Percentiles rank a stretch among this genome's conserved stretches.
phyloP scores from a whole-genome alignment of 2,113 vertebrate species.

The Mobula birostris region DNA sequence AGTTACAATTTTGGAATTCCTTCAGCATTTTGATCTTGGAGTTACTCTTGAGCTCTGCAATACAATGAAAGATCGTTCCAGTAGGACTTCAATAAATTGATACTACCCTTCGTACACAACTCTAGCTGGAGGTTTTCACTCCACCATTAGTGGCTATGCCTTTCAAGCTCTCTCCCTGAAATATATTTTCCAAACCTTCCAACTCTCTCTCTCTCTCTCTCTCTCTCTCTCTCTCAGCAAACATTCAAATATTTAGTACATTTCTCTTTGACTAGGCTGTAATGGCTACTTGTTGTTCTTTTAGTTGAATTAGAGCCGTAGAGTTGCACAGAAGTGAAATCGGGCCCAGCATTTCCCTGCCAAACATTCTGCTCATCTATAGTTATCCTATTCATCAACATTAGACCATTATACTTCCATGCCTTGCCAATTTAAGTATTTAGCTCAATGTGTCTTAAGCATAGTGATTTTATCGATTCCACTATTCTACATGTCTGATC shows the following conservation, averaged over 20 bases:
- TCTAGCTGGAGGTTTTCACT: not conserved
- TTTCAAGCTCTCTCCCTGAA: not conserved
- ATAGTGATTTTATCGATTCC: too few relatives aligned
- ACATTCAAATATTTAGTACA: not conserved
- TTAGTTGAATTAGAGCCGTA: too few relatives aligned
- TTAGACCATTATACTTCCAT: too few relatives aligned
- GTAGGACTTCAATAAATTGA: not conserved
- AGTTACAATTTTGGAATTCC: not conserved
- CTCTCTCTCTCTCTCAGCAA: not conserved
- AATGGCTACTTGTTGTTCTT: too few relatives aligned
- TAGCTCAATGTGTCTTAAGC: too few relatives aligned
- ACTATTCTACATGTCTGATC: too few relatives aligned
- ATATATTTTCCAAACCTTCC: not conserved
- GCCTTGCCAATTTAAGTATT: too few relatives aligned
- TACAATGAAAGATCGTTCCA: not conserved
- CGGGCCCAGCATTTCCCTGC: too few relatives aligned
- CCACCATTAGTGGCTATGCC: not conserved
- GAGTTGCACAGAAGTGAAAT: too few relatives aligned
- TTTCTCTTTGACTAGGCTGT: not conserved
- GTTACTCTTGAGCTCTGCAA: not conserved
- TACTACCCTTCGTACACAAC: too few relatives aligned
- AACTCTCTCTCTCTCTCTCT: not conserved
- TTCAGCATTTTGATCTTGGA: not conserved
- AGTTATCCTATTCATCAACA: too few relatives aligned
- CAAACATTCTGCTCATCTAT: too few relatives aligned